Conservation (phyloP, 2,888 invertebrate species). For the Lepidocyrtoides sp. region DNA sequence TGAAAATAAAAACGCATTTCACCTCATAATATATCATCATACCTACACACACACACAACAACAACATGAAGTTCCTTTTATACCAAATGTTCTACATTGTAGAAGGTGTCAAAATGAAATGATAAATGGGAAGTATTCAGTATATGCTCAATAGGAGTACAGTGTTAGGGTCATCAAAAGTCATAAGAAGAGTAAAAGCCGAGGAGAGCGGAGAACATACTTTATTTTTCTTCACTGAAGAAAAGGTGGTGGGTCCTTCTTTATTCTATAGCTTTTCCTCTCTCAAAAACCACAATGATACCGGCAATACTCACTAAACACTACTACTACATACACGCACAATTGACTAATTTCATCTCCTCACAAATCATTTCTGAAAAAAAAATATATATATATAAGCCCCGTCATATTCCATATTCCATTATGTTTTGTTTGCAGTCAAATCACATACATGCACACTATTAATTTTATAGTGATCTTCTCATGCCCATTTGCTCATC, state of each 20-base stretch:
- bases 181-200: conserved; percentile 61
- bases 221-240: conserved; percentile 55
- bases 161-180: conserved; percentile 83
- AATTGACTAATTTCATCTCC: conserved; percentile 85
- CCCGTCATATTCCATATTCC: not conserved
- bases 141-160: conserved; percentile 70
- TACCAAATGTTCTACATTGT: conserved; percentile 52
- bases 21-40: not conserved
- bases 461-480: conserved; percentile 7
- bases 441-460: not conserved
- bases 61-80: not conserved
- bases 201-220: conserved; percentile 69
- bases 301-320: conserved; percentile 34
- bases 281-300: conserved; percentile 83
- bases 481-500: conserved; percentile 3
- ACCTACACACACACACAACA: not conserved
- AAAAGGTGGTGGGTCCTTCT: conserved; percentile 71
- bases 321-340: conserved; percentile 80
- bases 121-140: conserved; percentile 82
- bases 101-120: conserved; percentile 83
- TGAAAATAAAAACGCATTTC: too few species aligned
- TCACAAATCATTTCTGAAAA: conserved; percentile 85
- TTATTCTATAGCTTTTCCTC: conserved; percentile 23
- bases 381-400: not conserved
- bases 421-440: too few species aligned